These are phyloP conservation scores for Hylaea fasciaria DNA, from an alignment of 2,888 invertebrate species.

Conservation along the genomic window DNA sequence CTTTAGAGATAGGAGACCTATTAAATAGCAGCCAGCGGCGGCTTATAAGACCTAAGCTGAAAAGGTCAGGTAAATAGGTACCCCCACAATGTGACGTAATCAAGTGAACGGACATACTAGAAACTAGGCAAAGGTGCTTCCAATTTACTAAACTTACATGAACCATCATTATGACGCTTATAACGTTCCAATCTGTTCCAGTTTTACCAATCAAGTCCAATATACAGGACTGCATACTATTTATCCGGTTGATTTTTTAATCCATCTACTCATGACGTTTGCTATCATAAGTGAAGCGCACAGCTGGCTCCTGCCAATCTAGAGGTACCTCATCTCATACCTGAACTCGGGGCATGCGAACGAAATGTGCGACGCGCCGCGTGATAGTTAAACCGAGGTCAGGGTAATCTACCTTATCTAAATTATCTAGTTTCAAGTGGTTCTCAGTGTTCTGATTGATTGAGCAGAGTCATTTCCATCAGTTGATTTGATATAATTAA, in stretches of 20 bases:
- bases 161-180: too few relatives aligned
- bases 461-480: conserved; percentile 27
- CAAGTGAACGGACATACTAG: conserved; percentile 18
- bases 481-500: conserved; percentile 11
- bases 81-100: conserved; percentile 29
- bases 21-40: not conserved
- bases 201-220: conserved; percentile 18
- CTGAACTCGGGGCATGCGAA: conserved; percentile 31
- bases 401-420: conserved; percentile 21
- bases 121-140: conserved; percentile 12
- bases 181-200: not conserved
- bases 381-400: conserved; percentile 36
- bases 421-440: conserved; percentile 31
- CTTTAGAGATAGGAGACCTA: not conserved
- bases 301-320: conserved; percentile 20
- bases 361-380: conserved; percentile 14
- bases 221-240: conserved; percentile 14
- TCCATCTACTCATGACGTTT: conserved; percentile 10
- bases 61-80: conserved; percentile 25
- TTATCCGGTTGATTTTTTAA: conserved; percentile 25
- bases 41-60: conserved; percentile 28
- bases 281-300: conserved; percentile 18
- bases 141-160: not conserved
- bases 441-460: conserved; percentile 30
- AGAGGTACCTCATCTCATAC: conserved; percentile 18